phyloP scores from a whole-genome alignment of 1,140 invertebrate genomes.

The Pseudomyrmex gracilis region DNA sequence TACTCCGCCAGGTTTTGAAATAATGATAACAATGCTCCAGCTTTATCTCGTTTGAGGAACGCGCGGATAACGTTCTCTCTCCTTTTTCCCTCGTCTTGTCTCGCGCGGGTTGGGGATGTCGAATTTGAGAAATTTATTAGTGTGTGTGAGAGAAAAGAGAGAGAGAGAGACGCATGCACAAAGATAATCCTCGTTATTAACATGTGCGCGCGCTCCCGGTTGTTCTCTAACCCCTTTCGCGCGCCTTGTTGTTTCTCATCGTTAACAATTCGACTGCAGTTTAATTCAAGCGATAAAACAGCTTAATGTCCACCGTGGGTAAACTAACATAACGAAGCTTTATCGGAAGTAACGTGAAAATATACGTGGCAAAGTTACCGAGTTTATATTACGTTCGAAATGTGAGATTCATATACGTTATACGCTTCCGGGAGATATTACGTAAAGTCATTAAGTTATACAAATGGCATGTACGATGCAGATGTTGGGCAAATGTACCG shows the following conservation, averaged over 20 bases:
- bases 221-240: background rate
- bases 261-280: conserved; percentile 41
- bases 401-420: conserved; percentile 11
- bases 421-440: conserved; percentile 10
- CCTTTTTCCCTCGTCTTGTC: too few species aligned
- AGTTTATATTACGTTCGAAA: conserved; percentile 26
- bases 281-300: conserved; percentile 44
- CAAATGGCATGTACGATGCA: conserved; percentile 2
- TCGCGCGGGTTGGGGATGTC: conserved; percentile 4
- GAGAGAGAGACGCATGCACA: background rate
- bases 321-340: conserved; percentile 30
- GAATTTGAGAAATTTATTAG: conserved; percentile 37
- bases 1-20: background rate
- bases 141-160: background rate
- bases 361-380: conserved; percentile 27
- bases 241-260: conserved; percentile 10
- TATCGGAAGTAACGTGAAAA: conserved; percentile 33
- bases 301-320: conserved; percentile 11
- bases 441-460: conserved; percentile 1
- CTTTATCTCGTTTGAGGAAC: too few species aligned
- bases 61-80: background rate
- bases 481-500: background rate
- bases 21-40: background rate
- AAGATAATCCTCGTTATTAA: conserved; percentile 1
- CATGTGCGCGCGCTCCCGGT: background rate